Base-by-base conservation (phyloP, 2,888 invertebrate species). In the Micropterix aruncella region DNA sequence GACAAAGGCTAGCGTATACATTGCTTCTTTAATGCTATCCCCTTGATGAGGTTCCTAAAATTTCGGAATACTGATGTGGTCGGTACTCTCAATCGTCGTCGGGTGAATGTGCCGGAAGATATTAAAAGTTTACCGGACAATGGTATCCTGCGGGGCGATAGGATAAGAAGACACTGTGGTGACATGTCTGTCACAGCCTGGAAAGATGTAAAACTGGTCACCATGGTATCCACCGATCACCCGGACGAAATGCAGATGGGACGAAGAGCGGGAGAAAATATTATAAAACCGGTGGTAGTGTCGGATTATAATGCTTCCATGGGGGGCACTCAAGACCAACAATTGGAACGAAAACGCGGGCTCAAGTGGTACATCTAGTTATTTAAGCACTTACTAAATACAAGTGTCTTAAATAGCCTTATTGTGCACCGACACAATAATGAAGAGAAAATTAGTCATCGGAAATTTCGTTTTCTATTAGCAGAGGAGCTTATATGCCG, bases 251-350 rank as follows among this genome's bases (percentile, higher is more conserved):
- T 41, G 19, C 38, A 12, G 3, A 41, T 37, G 3, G 2, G 49
- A 3, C 40, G 40, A 2, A 14, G 37, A 9, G 4, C 17, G 2
- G 2, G 1, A 1, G 12, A 40, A 16, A 3, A 5, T 12, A 16
- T 39, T 7, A 2, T 12, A 1, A 49, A 50, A 18, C 48, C 48
- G 0, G 5, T 42, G 0, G 44, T 38, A 3, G 44, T 52, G 1
- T 38, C 41, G 3, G 41, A 41, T n/a, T 56, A 55, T 41, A 54
- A 54, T 40, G 50, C 50, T 27, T 46, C 16, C 41, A 54, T 55
- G 52, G 52, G 52, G 7, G 51, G 52, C 0, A 47, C 52, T 2
- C 49, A 53, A 27, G 53, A 55, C 18, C 53, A 52, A 17, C 52
- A 51, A 18, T 44, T 52, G 4, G 54, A 55, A 36, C 42, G 50